Conservation (phyloP, 2,113 vertebrate genomes). For the Neofelis nebulosa region DNA sequence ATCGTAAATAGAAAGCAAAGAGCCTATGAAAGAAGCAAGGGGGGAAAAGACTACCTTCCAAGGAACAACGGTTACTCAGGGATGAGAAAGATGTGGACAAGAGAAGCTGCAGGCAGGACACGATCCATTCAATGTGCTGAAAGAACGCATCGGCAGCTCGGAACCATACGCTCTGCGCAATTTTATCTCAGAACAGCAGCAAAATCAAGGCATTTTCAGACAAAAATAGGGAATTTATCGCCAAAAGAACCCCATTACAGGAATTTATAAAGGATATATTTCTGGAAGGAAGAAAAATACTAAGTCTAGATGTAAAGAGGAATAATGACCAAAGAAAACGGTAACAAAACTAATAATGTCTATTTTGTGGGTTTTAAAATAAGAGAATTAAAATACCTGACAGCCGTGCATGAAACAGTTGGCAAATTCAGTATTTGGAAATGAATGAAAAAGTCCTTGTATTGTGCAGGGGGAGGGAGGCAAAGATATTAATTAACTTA, state of each 20-base stretch:
- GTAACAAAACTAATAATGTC: neutral
- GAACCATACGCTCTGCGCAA: neutral
- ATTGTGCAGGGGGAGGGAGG: neutral
- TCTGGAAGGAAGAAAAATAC: neutral
- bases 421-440: neutral
- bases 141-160: accelerated
- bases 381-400: neutral
- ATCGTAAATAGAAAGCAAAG: too few species aligned
- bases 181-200: neutral
- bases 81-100: neutral
- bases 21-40: neutral
- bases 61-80: neutral
- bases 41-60: neutral
- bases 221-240: neutral
- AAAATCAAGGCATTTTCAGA: neutral
- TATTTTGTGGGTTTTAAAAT: neutral
- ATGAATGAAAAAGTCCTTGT: neutral
- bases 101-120: neutral
- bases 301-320: neutral
- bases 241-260: neutral
- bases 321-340: neutral
- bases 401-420: neutral
- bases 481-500: neutral
- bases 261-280: neutral
- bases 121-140: too few species aligned